Conservation (phyloP, 2,797 vertebrate species). For the Sebastes itinus region DNA sequence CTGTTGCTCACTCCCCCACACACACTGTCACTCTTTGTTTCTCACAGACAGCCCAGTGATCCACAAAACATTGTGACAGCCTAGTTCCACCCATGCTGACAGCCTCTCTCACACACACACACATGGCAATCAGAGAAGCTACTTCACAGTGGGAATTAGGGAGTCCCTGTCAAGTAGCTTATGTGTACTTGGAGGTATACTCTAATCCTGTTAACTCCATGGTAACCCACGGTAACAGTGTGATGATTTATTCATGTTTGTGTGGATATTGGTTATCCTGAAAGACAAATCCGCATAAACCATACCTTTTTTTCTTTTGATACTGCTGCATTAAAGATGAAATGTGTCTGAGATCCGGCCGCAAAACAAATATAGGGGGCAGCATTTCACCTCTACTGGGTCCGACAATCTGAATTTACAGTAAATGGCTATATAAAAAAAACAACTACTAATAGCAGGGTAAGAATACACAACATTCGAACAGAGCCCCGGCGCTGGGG, state of each 20-base stretch:
- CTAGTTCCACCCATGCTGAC: conserved; percentile 22
- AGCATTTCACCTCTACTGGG: neutral
- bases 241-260: neutral
- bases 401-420: neutral
- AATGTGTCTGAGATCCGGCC: neutral
- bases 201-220: neutral
- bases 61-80: conserved; percentile 67
- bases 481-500: too few species aligned
- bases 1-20: conserved; percentile 38
- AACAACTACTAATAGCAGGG: neutral
- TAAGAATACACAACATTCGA: neutral
- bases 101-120: neutral
- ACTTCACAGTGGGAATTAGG: conserved; percentile 10
- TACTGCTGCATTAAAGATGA: neutral
- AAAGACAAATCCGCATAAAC: neutral
- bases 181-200: neutral
- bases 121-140: conserved; percentile 10
- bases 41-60: conserved; percentile 51
- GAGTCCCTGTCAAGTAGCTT: conserved; percentile 11
- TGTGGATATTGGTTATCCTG: neutral
- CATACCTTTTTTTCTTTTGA: neutral
- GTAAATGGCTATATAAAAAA: neutral
- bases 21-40: conserved; percentile 47
- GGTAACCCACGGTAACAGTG: conserved; percentile 5
- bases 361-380: neutral